Evolutionary conservation across 2,888 invertebrate species (phyloP).

Genomic region (Pterostichus madidus): DNA sequence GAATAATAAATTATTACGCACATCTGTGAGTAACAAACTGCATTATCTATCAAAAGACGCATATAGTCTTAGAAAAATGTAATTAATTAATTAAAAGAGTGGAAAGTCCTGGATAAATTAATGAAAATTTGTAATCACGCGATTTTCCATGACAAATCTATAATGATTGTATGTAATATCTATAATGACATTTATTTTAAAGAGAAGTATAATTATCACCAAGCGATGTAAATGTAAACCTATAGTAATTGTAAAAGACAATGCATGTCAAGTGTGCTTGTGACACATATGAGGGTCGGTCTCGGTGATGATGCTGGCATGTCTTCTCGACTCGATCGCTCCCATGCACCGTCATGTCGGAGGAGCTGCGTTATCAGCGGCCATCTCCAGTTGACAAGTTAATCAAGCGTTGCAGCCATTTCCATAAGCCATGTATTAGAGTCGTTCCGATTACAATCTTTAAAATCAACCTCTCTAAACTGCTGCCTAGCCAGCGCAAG

Average conservation of each 20-base stretch:
- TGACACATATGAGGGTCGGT: conserved; percentile 13
- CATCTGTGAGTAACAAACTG: too few species aligned
- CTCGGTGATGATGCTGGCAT: background rate
- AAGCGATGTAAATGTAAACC: too few species aligned
- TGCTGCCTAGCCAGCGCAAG: conserved; percentile 58
- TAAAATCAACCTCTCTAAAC: conserved; percentile 65
- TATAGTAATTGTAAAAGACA: background rate
- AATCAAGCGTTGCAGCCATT: conserved; percentile 67
- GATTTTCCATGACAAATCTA: too few species aligned
- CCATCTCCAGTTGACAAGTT: conserved; percentile 67
- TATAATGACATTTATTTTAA: background rate
- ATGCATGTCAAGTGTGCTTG: background rate
- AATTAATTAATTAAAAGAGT: too few species aligned
- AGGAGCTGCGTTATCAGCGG: conserved; percentile 53
- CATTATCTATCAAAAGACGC: too few species aligned
- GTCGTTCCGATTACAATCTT: conserved; percentile 65
- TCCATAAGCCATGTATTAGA: conserved; percentile 67
- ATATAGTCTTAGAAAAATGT: too few species aligned
- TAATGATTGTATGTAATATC: too few species aligned
- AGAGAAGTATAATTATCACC: background rate
- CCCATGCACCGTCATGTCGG: conserved; percentile 67
- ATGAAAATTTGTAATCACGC: too few species aligned
- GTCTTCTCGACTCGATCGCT: background rate
- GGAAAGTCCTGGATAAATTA: too few species aligned
- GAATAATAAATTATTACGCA: too few species aligned